These are phyloP conservation scores for Miltochrista miniata DNA, from an alignment of 2,888 invertebrate genomes.

Conservation along the genomic window DNA sequence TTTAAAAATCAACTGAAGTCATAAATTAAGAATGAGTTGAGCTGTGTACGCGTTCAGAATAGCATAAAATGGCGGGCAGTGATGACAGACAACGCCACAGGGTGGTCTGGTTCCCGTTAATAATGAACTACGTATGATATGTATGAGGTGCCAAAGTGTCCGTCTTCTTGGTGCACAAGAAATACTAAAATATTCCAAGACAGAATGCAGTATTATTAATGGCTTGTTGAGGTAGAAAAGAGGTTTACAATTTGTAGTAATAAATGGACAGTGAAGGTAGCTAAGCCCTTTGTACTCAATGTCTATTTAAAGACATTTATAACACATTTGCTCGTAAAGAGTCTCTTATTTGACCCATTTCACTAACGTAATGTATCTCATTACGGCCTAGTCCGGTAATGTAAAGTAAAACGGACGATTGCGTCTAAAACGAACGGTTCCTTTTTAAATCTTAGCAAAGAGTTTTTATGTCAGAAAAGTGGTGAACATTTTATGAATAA, in stretches of 20 bases:
- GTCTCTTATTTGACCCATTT: too few species aligned
- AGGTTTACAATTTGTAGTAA: slow-evolving; percentile 17
- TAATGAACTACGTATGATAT: slow-evolving; percentile 29
- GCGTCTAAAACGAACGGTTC: too few species aligned
- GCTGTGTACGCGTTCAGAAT: slow-evolving; percentile 36
- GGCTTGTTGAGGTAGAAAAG: slow-evolving; percentile 9
- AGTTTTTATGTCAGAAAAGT: too few species aligned
- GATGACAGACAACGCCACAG: slow-evolving; percentile 46
- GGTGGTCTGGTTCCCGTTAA: slow-evolving; percentile 40
- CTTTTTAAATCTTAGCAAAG: too few species aligned
- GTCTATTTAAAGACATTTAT: too few species aligned
- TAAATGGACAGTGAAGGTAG: slow-evolving; percentile 6
- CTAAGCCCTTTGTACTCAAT: too few species aligned
- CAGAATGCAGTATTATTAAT: slow-evolving; percentile 14
- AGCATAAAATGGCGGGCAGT: slow-evolving; percentile 36
- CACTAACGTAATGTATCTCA: too few species aligned
- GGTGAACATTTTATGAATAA: too few species aligned
- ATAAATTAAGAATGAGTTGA: slow-evolving; percentile 47
- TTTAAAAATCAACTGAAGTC: slow-evolving; percentile 36
- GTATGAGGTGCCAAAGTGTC: slow-evolving; percentile 39
- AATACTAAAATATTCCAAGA: slow-evolving; percentile 45
- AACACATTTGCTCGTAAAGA: too few species aligned
- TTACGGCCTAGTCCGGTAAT: too few species aligned
- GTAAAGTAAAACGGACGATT: too few species aligned
- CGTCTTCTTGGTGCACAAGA: slow-evolving; percentile 25